These are phyloP conservation scores for Baryphthengus martii DNA, from an alignment of 2,113 vertebrate genomes.

Conservation along the genomic window DNA sequence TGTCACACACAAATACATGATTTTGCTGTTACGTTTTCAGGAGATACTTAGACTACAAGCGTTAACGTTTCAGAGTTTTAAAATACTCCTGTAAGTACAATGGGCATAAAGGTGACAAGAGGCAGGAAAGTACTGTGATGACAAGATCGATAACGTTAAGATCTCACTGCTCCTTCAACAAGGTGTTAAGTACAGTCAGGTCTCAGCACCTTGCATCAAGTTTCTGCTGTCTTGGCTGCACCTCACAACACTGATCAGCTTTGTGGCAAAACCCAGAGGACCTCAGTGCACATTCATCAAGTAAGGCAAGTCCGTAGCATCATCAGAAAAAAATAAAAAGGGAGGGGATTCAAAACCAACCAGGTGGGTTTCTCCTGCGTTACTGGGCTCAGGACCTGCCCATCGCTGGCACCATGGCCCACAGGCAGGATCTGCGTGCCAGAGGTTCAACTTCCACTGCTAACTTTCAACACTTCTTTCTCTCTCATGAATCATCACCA, in stretches of 20 bases:
- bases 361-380: background rate
- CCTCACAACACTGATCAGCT: background rate
- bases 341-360: background rate
- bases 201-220: background rate
- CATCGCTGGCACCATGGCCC: rapidly evolving
- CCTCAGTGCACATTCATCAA: rapidly evolving
- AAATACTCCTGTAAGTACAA: background rate
- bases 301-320: rapidly evolving
- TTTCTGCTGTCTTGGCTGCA: background rate
- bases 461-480: background rate
- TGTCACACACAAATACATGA: background rate
- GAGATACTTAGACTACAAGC: background rate
- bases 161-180: background rate
- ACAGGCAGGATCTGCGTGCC: rapidly evolving
- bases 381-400: background rate
- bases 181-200: background rate
- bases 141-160: background rate
- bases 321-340: rapidly evolving
- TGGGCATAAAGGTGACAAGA: background rate
- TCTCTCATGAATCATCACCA: background rate
- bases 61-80: background rate
- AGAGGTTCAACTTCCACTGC: background rate
- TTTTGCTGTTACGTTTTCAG: background rate
- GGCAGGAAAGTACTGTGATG: background rate
- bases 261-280: background rate